Evolutionary conservation across 92 coral and sea anemone genomes (phyloP).

Genomic region (Epizoanthus fatuus): DNA sequence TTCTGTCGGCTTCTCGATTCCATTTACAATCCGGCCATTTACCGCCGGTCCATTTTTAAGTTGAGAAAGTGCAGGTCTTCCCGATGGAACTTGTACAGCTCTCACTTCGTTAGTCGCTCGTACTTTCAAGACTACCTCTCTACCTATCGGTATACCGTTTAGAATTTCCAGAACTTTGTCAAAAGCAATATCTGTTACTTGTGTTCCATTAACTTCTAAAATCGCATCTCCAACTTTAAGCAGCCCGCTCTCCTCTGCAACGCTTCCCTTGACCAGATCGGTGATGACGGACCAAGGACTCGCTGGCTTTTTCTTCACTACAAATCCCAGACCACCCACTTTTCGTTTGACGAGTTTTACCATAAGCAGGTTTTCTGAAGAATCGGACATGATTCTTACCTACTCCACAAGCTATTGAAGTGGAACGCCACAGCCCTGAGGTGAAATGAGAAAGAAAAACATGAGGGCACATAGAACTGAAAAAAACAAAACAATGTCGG

Average conservation of each 20-base stretch:
- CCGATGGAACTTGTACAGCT: conserved; percentile 1
- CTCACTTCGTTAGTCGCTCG: conserved; percentile 25
- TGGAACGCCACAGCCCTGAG: conserved; percentile 12
- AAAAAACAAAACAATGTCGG: neutral
- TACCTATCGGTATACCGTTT: conserved; percentile 70
- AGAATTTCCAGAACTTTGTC: conserved; percentile 70
- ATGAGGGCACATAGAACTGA: neutral
- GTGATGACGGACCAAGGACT: conserved; percentile 71
- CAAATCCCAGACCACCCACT: conserved; percentile 86
- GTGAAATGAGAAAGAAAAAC: neutral
- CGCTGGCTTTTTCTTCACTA: conserved; percentile 63
- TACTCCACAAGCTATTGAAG: neutral
- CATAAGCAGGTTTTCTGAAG: conserved; percentile 47
- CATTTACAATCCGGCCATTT: conserved; percentile 7
- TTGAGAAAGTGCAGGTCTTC: neutral
- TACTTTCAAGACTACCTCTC: conserved; percentile 65
- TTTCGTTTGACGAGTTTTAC: conserved; percentile 82
- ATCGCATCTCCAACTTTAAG: conserved; percentile 79
- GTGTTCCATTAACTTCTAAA: conserved; percentile 82
- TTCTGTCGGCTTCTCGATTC: conserved; percentile 5
- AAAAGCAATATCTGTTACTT: conserved; percentile 62
- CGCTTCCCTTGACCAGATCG: conserved; percentile 83
- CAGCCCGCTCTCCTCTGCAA: conserved; percentile 80
- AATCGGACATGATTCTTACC: conserved; percentile 15
- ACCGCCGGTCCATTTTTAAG: conserved; percentile 19